Conservation (phyloP, 2,113 vertebrate genomes). For the Channa argus region DNA sequence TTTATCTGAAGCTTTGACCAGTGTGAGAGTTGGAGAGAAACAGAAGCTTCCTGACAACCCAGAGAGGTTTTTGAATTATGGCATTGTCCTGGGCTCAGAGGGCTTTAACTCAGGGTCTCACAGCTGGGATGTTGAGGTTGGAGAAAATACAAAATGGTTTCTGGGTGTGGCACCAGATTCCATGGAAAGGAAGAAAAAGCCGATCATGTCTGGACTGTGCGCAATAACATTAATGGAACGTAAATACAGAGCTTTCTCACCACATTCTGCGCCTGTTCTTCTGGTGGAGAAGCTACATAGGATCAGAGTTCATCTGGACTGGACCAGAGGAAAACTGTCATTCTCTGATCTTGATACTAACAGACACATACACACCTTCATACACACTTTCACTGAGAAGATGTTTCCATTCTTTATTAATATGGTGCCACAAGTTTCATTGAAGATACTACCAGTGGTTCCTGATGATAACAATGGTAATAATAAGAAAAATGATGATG, state of each 20-base stretch:
- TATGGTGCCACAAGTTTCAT: background rate
- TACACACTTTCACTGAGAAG: constrained; percentile 20
- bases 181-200: too few relatives aligned
- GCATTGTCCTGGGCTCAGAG: constrained; percentile 10
- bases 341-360: constrained; percentile 10
- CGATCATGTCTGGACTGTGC: background rate
- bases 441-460: constrained; percentile 22
- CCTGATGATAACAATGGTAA: too few relatives aligned
- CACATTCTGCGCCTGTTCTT: background rate
- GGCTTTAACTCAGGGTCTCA: too few relatives aligned
- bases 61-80: too few relatives aligned
- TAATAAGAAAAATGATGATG: too few relatives aligned
- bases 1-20: too few relatives aligned
- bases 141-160: too few relatives aligned
- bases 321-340: constrained; percentile 31
- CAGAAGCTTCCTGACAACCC: too few relatives aligned
- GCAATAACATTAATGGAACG: constrained; percentile 1
- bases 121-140: too few relatives aligned
- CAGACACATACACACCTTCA: background rate
- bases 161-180: too few relatives aligned
- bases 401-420: constrained; percentile 45
- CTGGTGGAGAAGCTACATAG: constrained; percentile 24
- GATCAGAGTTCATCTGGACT: constrained; percentile 52
- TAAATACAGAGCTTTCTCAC: constrained; percentile 5
- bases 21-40: constrained; percentile 22